phyloP scores from a whole-genome alignment of 2,113 vertebrate genomes.

The Boulengeromyrus knoepffleri region DNA sequence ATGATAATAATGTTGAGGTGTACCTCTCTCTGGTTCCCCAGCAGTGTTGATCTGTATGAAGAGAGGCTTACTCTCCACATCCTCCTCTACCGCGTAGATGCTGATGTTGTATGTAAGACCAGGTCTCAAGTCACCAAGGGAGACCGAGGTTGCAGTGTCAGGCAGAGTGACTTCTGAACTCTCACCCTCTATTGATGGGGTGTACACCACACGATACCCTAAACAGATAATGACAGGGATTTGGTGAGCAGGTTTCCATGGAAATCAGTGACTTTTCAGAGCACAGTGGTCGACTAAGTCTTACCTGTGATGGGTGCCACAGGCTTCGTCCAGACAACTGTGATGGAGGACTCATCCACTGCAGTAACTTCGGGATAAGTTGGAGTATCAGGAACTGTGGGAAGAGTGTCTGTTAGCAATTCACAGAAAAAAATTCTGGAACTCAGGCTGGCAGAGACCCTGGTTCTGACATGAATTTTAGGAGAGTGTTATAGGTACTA shows the following conservation, averaged over 20 bases:
- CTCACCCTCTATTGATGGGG: constrained; percentile 82
- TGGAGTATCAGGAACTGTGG: constrained; percentile 81
- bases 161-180: constrained; percentile 93
- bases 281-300: neutral
- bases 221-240: neutral
- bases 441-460: neutral
- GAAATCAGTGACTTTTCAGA: neutral
- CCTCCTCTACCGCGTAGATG: constrained; percentile 89
- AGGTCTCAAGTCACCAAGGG: constrained; percentile 80
- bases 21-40: constrained; percentile 37
- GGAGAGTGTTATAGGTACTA: neutral
- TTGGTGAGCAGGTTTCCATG: neutral
- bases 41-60: constrained; percentile 87
- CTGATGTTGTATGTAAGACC: constrained; percentile 90
- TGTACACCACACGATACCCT: constrained; percentile 90
- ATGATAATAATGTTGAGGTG: neutral
- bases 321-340: constrained; percentile 81
- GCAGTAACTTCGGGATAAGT: constrained; percentile 59
- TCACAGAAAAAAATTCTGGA: neutral
- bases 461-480: neutral
- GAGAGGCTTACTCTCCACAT: constrained; percentile 80
- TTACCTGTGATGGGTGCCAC: constrained; percentile 90
- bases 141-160: constrained; percentile 82
- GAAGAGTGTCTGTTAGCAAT: neutral
- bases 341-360: constrained; percentile 77